Evolutionary conservation across 2,797 vertebrate species (phyloP).

Genomic region (Gymnoscopelus braueri): DNA sequence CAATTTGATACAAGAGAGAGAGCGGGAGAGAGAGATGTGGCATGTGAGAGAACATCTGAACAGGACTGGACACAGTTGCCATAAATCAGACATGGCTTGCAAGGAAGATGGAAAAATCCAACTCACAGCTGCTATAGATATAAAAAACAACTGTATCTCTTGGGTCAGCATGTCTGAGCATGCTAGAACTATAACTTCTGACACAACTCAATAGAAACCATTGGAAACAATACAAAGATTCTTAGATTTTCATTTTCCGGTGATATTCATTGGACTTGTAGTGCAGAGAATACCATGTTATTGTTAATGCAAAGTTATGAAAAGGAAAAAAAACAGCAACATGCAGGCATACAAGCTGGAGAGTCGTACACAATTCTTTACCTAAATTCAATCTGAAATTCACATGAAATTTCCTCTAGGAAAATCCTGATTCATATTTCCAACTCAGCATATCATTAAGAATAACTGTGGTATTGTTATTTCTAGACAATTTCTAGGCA

Average conservation of each 20-base stretch:
- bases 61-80: slow-evolving; percentile 26
- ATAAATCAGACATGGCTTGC: slow-evolving; percentile 2
- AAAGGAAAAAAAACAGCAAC: no score
- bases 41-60: slow-evolving; percentile 9
- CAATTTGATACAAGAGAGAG: slow-evolving; percentile 11
- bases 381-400: no score
- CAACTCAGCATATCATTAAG: no score
- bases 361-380: no score
- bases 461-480: no score
- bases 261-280: slow-evolving; percentile 42
- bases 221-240: slow-evolving; percentile 25
- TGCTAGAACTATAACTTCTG: slow-evolving; percentile 41
- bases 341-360: no score
- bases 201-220: slow-evolving; percentile 39
- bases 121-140: slow-evolving; percentile 51
- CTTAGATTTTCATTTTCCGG: slow-evolving; percentile 34
- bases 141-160: slow-evolving; percentile 40
- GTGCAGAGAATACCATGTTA: slow-evolving; percentile 1
- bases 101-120: slow-evolving; percentile 43
- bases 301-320: no score
- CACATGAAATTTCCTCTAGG: no score
- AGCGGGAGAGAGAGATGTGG: not conserved
- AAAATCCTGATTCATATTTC: not conserved
- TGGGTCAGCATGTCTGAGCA: slow-evolving; percentile 49
- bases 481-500: no score